Evolutionary conservation across 2,888 invertebrate genomes (phyloP), one percentile per base, ranked within the genome.

Genomic region (Phragmatobia fuliginosa): DNA sequence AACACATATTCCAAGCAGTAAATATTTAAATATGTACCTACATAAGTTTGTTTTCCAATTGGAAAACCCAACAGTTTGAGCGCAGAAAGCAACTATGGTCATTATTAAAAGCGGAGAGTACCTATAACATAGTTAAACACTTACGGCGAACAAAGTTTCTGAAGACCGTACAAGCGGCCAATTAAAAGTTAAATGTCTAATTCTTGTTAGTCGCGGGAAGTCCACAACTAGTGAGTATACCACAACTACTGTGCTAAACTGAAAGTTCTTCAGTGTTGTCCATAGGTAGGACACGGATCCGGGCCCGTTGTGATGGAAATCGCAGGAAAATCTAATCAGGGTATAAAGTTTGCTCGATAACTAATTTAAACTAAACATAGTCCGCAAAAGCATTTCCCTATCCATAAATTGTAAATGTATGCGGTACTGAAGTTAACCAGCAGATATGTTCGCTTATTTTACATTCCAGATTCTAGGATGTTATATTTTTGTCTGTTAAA

Each of bases 111-210:
- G 83, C 85, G 81, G 82, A 80, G 82, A 80, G 79, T 84, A 85
- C 78, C 83, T 83, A 86, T 85, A 90, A 94, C 93, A 94, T 92
- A 91, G 93, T 93, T 91, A 90, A 90, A 94, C 93, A 93, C 92
- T 93, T 92, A 93, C 91, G 86, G 88, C 87, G 86, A 86, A 82
- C 90, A 86, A 91, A 91, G 91, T 94, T 93, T 84, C 90, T 88
- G 92, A 94, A 92, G 90, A 93, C 91, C 91, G 90, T 91, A 94
- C 94, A 94, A 94, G 93, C 92, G 87, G 85, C 94, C 94, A 94
- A 94, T 94, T 94, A 94, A 94, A 94, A 94, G 94, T 94, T 94
- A 93, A 94, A 94, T 94, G 94, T 92, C 93, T 94, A 92, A 94
- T 94, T 94, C 94, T 94, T 94, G 94, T 94, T 91, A 91, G 90